Conservation (phyloP, 2,888 invertebrate genomes). For the Clunio marinus region DNA sequence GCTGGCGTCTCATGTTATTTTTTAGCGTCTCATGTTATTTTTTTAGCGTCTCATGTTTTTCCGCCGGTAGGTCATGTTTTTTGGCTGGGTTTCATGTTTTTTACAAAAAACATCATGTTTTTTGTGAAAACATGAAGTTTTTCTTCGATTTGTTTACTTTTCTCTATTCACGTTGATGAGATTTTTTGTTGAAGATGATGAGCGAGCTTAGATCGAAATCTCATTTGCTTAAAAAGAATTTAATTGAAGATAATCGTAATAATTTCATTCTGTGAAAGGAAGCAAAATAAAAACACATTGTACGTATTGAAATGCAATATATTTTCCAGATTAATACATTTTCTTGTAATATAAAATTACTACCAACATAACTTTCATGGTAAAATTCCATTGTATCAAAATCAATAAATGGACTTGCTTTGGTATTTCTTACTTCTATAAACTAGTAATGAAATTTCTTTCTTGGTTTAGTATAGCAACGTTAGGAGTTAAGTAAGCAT, state of each 20-base stretch:
- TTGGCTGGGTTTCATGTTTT: slow-evolving; percentile 14
- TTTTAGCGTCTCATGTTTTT: neutral
- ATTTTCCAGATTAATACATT: slow-evolving; percentile 28
- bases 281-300: neutral
- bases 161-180: no score
- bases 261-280: no score
- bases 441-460: no score
- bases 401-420: slow-evolving; percentile 24
- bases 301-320: slow-evolving; percentile 27
- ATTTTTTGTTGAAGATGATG: no score
- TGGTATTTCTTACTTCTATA: slow-evolving; percentile 6
- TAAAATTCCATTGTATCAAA: slow-evolving; percentile 23
- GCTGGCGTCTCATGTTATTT: neutral
- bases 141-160: neutral
- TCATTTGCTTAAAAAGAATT: no score
- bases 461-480: no score
- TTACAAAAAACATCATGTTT: neutral
- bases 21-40: neutral
- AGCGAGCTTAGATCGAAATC: no score
- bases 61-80: neutral
- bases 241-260: no score
- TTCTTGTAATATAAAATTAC: slow-evolving; percentile 23
- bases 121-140: neutral
- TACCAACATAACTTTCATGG: slow-evolving; percentile 1
- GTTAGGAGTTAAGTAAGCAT: no score